A percentile compares a stretch with the other conserved stretches of the same genome.
phyloP scores from a whole-genome alignment of 2,888 invertebrate species.

The Noctua comes region DNA sequence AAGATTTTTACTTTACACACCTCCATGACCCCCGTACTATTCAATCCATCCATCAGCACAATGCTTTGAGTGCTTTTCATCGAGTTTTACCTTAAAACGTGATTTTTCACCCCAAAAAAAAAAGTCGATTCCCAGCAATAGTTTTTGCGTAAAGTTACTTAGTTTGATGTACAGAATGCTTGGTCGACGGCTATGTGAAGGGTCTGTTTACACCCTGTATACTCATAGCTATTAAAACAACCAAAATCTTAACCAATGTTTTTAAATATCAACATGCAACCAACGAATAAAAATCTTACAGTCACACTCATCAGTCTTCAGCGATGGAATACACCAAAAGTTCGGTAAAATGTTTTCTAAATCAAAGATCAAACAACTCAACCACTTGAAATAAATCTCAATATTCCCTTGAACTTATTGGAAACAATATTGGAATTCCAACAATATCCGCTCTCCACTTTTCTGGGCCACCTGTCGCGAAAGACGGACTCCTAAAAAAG shows the following conservation, averaged over 20 bases:
- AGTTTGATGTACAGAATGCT: no score
- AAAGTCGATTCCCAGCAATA: no score
- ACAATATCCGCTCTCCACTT: constrained; percentile 17
- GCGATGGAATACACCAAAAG: neutral
- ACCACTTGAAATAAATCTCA: constrained; percentile 24
- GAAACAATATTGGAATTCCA: constrained; percentile 28
- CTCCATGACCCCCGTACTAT: no score
- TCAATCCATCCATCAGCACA: no score
- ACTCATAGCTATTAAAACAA: neutral
- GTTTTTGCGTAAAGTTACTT: no score
- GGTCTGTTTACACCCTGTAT: no score
- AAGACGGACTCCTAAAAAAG: constrained; percentile 37
- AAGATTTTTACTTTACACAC: no score
- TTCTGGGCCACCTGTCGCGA: constrained; percentile 46
- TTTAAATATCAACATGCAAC: neutral
- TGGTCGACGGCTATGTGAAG: no score
- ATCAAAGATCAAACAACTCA: constrained; percentile 25
- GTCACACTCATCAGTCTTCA: neutral
- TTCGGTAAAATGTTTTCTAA: neutral
- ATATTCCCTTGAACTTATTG: constrained; percentile 19
- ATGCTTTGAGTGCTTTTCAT: no score
- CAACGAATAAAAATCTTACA: neutral
- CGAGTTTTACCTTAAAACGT: no score
- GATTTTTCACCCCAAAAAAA: no score
- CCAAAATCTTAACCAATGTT: neutral